phyloP scores from a whole-genome alignment of 2,113 vertebrate genomes.

The Calidris pugnax region DNA sequence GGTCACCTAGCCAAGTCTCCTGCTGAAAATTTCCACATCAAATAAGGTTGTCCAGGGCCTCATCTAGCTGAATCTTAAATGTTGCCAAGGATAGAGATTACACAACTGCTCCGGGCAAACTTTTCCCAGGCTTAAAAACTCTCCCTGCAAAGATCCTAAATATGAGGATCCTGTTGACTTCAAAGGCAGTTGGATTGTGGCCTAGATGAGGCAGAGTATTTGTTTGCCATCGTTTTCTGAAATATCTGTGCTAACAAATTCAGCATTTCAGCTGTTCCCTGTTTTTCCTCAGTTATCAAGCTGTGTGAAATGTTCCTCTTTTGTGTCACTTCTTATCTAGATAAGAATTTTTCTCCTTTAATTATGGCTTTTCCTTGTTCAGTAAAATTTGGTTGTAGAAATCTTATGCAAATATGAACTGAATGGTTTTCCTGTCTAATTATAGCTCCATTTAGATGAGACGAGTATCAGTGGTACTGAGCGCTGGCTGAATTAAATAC shows the following conservation, averaged over 20 bases:
- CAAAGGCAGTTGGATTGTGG: not conserved
- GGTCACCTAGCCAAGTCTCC: not conserved
- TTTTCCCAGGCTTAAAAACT: not conserved
- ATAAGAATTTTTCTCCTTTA: constrained; percentile 34
- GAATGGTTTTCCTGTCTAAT: constrained; percentile 48
- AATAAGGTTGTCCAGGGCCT: not conserved
- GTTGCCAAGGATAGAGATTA: not conserved
- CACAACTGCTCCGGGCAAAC: not conserved
- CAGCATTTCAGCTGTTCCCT: not conserved
- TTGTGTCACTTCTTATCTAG: constrained; percentile 19
- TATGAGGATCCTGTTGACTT: not conserved
- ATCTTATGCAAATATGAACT: constrained; percentile 19
- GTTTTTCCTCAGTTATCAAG: not conserved
- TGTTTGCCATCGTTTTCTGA: not conserved
- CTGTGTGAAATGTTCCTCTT: not conserved
- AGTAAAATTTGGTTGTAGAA: not conserved
- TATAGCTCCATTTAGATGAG: constrained; percentile 22
- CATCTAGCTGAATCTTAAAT: not conserved
- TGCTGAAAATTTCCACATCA: not conserved
- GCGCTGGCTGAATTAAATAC: not conserved
- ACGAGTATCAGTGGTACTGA: not conserved
- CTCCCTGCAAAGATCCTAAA: not conserved
- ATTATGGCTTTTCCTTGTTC: constrained; percentile 31
- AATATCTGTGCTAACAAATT: not conserved
- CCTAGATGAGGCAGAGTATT: not conserved